A percentile compares a stretch with the other conserved stretches of the same genome.
phyloP scores from a whole-genome alignment of 1,140 invertebrate species.

The Zaprionus taronus region DNA sequence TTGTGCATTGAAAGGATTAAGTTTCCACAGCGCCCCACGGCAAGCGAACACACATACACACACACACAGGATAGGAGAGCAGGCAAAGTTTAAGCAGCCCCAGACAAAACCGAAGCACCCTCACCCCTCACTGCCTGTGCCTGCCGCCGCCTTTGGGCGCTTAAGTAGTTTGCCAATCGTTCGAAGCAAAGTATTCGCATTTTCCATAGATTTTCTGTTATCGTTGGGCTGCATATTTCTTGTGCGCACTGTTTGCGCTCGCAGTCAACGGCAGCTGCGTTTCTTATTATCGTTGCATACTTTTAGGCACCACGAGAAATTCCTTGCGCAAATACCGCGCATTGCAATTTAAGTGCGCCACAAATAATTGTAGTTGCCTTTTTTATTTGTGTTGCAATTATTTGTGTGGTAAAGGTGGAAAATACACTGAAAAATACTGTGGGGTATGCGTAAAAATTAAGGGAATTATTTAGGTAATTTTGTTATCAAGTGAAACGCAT shows the following conservation, averaged over 20 bases:
- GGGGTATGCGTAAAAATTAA: not conserved
- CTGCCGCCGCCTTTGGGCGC: not conserved
- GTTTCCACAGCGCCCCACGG: conserved; percentile 55
- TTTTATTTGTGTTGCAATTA: conserved; percentile 57
- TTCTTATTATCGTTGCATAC: conserved; percentile 69
- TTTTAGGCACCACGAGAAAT: conserved; percentile 64
- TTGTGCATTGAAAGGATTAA: conserved; percentile 65
- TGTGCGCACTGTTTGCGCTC: not conserved
- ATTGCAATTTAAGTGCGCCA: conserved; percentile 14
- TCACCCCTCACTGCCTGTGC: not conserved
- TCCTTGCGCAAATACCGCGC: conserved; percentile 33
- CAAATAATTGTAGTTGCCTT: conserved; percentile 25
- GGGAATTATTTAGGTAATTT: no score
- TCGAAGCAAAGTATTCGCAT: conserved; percentile 47
- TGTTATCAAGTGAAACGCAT: no score
- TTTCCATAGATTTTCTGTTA: conserved; percentile 52
- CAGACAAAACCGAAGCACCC: conserved; percentile 22
- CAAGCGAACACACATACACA: conserved; percentile 9
- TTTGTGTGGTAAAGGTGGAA: conserved; percentile 20
- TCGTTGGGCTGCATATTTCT: conserved; percentile 43
- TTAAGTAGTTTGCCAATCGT: conserved; percentile 55
- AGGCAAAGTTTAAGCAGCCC: conserved; percentile 40
- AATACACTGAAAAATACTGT: not conserved
- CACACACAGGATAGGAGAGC: conserved; percentile 2
- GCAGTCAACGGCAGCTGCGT: conserved; percentile 24